These are phyloP conservation scores for Stegastes partitus DNA, from an alignment of 2,113 vertebrate species.

Conservation along the genomic window DNA sequence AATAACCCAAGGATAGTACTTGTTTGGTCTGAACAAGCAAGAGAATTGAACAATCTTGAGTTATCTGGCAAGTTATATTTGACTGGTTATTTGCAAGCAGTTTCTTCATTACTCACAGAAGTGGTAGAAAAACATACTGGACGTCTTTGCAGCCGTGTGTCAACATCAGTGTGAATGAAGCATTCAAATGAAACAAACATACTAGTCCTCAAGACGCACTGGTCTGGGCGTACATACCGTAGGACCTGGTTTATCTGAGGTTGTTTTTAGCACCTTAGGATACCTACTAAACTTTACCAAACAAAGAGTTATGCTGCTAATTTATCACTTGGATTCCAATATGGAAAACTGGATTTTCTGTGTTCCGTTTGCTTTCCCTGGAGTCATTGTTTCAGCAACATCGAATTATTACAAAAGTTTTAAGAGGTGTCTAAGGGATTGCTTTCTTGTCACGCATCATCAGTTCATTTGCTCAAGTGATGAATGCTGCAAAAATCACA, in stretches of 20 bases:
- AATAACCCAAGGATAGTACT: not conserved
- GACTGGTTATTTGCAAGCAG: not conserved
- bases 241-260: too few relatives aligned
- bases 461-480: slow-evolving; percentile 37
- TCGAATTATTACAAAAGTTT: slow-evolving; percentile 22
- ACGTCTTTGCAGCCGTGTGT: not conserved
- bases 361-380: not conserved
- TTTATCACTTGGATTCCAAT: not conserved
- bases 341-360: not conserved
- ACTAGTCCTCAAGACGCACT: not conserved
- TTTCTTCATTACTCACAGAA: not conserved
- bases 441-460: slow-evolving; percentile 23
- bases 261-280: too few relatives aligned
- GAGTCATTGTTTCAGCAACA: not conserved
- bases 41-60: not conserved
- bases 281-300: not conserved
- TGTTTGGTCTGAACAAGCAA: not conserved
- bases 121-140: not conserved
- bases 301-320: not conserved
- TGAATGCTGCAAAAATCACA: slow-evolving; percentile 4
- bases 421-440: slow-evolving; percentile 3
- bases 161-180: not conserved
- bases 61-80: not conserved
- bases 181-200: not conserved
- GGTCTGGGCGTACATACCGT: too few relatives aligned